Conservation (phyloP, 2,888 invertebrate genomes). For the Pheosia gnoma region DNA sequence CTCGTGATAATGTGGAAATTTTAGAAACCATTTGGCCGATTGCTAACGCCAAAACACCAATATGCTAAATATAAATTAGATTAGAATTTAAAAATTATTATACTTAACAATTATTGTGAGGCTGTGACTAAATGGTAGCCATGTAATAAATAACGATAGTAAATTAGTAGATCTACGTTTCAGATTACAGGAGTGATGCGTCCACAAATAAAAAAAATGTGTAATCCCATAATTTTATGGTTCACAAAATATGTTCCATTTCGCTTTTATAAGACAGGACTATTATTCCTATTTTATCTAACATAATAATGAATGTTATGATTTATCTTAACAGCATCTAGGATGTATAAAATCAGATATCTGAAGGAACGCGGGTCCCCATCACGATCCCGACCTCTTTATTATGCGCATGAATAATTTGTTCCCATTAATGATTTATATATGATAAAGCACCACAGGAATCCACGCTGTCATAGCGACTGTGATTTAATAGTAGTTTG, state of each 20-base stretch:
- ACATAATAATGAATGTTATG: conserved; percentile 6
- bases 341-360: conserved; percentile 53
- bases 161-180: too few relatives aligned
- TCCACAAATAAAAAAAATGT: too few relatives aligned
- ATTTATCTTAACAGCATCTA: conserved; percentile 38
- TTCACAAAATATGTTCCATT: neutral
- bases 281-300: conserved; percentile 1
- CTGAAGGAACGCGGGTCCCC: conserved; percentile 65
- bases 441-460: conserved; percentile 69
- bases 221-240: neutral
- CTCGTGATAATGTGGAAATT: too few relatives aligned
- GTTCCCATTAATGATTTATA: conserved; percentile 77
- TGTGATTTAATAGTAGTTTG: conserved; percentile 52
- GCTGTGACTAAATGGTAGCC: too few relatives aligned
- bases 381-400: conserved; percentile 73
- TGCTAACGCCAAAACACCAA: too few relatives aligned
- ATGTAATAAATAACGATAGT: too few relatives aligned
- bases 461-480: conserved; percentile 63
- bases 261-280: neutral
- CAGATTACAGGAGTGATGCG: too few relatives aligned
- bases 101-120: too few relatives aligned
- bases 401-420: conserved; percentile 83
- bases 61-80: too few relatives aligned
- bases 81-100: too few relatives aligned
- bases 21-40: too few relatives aligned